Evolutionary conservation across 2,888 invertebrate genomes (phyloP).

Genomic region (Netelia inedita): DNA sequence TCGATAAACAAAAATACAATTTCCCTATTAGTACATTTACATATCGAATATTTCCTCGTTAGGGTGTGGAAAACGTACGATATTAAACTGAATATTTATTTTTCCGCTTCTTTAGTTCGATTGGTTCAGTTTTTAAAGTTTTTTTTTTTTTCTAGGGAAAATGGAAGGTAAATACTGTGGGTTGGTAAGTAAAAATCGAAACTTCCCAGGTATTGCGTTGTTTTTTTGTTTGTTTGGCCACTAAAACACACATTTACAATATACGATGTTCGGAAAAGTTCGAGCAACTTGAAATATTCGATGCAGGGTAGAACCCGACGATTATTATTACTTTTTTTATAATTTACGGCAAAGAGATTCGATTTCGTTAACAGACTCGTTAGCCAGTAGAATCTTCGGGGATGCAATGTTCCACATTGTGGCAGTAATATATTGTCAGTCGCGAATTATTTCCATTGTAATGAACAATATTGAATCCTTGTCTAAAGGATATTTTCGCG

Average conservation of each 20-base stretch:
- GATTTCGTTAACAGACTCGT: conserved; percentile 3
- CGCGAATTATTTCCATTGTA: conserved; percentile 14
- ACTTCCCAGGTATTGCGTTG: conserved; percentile 17
- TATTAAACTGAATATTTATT: conserved; percentile 30
- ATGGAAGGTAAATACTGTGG: not conserved
- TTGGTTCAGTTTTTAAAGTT: not conserved
- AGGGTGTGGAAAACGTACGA: not conserved
- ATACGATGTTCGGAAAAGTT: conserved; percentile 18
- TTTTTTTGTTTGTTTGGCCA: conserved; percentile 44
- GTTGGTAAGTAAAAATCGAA: conserved; percentile 2
- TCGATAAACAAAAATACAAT: conserved; percentile 23
- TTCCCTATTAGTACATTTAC: conserved; percentile 21
- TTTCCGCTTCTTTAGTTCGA: not conserved
- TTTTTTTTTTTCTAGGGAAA: not conserved
- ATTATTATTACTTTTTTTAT: conserved; percentile 12
- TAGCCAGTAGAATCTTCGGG: not conserved
- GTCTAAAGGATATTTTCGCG: not conserved
- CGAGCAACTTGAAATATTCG: conserved; percentile 16
- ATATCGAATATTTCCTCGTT: not conserved
- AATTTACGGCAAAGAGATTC: not conserved
- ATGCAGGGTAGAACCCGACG: not conserved
- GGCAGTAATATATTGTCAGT: conserved; percentile 25
- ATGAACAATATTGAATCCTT: not conserved
- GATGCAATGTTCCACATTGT: conserved; percentile 16
- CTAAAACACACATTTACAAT: conserved; percentile 32